Evolutionary conservation across 2,113 vertebrate genomes (phyloP).

Genomic region (Tragulus kanchil): DNA sequence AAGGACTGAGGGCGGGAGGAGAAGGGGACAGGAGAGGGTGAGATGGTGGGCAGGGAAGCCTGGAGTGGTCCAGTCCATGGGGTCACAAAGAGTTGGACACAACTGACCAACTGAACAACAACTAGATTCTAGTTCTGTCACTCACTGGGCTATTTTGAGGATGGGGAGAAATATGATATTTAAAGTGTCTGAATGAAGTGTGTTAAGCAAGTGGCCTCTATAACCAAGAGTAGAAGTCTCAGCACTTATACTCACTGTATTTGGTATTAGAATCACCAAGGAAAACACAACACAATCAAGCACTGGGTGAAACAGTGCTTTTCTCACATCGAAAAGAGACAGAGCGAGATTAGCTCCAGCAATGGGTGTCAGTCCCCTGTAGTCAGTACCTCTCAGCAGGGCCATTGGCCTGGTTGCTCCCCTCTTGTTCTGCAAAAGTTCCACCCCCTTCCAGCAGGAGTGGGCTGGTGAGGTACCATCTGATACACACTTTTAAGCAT

Average conservation of each 20-base stretch:
- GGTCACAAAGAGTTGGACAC: no score
- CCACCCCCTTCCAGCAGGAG: neutral
- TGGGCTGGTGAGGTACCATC: neutral
- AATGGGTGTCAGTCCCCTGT: neutral
- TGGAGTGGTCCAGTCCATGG: no score
- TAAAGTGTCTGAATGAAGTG: neutral
- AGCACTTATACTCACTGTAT: neutral
- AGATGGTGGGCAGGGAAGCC: no score
- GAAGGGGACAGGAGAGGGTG: no score
- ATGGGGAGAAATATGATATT: neutral
- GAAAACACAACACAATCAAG: neutral
- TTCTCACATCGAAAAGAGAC: neutral
- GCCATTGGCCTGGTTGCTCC: neutral
- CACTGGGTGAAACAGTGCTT: neutral
- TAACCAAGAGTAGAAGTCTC: neutral
- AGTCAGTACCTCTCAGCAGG: neutral
- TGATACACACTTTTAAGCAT: neutral
- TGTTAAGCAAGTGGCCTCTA: neutral
- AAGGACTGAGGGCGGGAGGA: no score
- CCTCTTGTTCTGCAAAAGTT: neutral
- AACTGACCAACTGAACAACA: no score
- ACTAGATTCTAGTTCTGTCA: neutral
- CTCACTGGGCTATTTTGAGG: constrained; percentile 2
- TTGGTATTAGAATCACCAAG: neutral
- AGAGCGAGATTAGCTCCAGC: neutral